Evolutionary conservation across 2,797 vertebrate species (phyloP), one percentile per base, ranked within the genome.

Genomic region (Kryptolebias ocellatus): DNA sequence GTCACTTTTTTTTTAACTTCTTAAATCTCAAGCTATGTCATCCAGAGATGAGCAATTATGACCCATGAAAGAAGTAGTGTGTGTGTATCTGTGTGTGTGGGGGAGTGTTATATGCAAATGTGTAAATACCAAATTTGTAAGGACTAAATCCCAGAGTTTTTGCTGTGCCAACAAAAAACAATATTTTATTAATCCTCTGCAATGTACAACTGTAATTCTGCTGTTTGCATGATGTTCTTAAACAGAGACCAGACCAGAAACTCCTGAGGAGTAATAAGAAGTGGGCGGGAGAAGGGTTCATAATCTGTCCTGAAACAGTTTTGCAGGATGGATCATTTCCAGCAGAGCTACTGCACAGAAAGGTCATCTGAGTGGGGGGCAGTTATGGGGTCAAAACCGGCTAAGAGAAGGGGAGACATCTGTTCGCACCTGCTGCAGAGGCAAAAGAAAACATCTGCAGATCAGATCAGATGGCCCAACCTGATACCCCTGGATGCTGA

Each of bases 371-470:
- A 72, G 55, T 63, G 49, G 67, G 44, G 51, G 61, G 64, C 61
- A 61, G 69, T 76, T 28, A 8, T 12, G 39, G 73, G 68, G 72
- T 74, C 80, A 71, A 73, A 51, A 24, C 54, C 56, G 39, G 53
- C 72, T 56, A 52, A 54, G 39, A 44, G 51, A 31, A 64, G 18
- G 53, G 52, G 57, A 45, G 73, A 78, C 79, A 77, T 87, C 86
- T 80, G 85, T 64, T 83, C 78, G 82, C 86, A 90, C 79, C 59
- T 87, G 83, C 85, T 79, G 67, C 79, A 82, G 69, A 74, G 64
- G 79, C 71, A 66, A 63, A 77, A 82, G 62, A 61, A 67, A 89
- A 92, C 87, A 90, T 92, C 84, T 89, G 42, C 14, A 75, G 45
- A 28, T 58, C 37, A 65, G n/a, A 90, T 92, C 83, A 52, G 49